Base-by-base conservation (phyloP, 2,797 vertebrate species). In the Pygocentrus nattereri region DNA sequence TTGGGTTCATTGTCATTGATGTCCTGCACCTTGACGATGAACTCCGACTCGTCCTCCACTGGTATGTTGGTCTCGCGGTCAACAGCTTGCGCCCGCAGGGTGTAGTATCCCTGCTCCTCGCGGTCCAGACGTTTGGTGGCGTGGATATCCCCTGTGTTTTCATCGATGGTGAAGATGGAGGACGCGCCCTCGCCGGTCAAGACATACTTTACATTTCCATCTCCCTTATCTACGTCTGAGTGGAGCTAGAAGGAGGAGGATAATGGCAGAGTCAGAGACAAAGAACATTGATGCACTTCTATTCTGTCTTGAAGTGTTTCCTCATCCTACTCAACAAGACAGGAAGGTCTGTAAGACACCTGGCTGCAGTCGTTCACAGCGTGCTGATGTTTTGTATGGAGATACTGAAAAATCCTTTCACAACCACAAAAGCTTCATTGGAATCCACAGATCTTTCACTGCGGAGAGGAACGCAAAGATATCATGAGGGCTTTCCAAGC, bases 91-190 rank as follows among this genome's bases (percentile, higher is more conserved):
- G 97, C 98, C 52, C 95, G 93, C 0, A 99, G 95, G 0, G 97
- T 98, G 86, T 99, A 99, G 92, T 98, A 99, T 82, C 97, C 96
- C 88, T 99, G 97, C 5, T 97, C 97, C 81, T 99, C 97, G 0
- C 98, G 94, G 76, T 99, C 98, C 65, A 99, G 95, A 62, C 97
- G 95, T 92, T 99, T 98, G 8, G 96, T 97, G 79, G 97, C 97
- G 38, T 99, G 98, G 90, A 99, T 99, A 84, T 99, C 97, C 10
- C 97, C 97, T 0, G 97, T 99, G 93, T 96, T 97, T 92, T 99
- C 97, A 88, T 99, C 97, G 83, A 99, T 99, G 92, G 97, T 98
- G 93, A 99, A 99, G 93, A 99, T 98, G 89, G 97, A 98, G 89
- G 96, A 94, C 78, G 98, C 95, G 74, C 98, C 97, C 88, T 99